These are phyloP conservation scores for Megalopta genalis DNA, from an alignment of 1,140 invertebrate species.

Conservation along the genomic window DNA sequence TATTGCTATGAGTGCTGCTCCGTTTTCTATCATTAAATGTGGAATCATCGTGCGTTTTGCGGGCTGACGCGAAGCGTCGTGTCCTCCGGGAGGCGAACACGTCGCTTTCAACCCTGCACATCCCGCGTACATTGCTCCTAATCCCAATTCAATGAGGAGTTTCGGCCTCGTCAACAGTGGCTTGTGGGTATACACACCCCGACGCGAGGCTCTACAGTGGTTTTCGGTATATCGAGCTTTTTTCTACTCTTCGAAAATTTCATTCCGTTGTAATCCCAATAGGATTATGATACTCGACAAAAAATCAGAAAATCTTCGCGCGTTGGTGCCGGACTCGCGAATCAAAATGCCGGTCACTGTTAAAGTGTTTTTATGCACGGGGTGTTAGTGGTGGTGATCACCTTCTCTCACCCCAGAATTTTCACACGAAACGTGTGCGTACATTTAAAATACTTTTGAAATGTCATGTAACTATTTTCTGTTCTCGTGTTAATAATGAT, in stretches of 20 bases:
- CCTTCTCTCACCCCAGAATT: constrained; percentile 37
- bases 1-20: constrained; percentile 68
- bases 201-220: constrained; percentile 51
- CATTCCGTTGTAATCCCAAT: background rate
- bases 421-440: constrained; percentile 15
- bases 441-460: constrained; percentile 1
- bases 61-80: constrained; percentile 66
- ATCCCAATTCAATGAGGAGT: constrained; percentile 47
- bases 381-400: constrained; percentile 47
- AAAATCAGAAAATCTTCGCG: constrained; percentile 1
- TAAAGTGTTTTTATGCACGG: constrained; percentile 59
- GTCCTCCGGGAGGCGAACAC: constrained; percentile 63
- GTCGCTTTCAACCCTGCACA: constrained; percentile 50
- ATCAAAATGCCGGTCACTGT: constrained; percentile 55
- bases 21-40: constrained; percentile 64
- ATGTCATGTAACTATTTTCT: constrained; percentile 6
- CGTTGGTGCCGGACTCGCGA: constrained; percentile 36
- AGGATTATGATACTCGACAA: constrained; percentile 6
- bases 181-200: constrained; percentile 72
- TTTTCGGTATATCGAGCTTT: constrained; percentile 40
- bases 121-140: constrained; percentile 26
- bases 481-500: constrained; percentile 7
- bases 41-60: constrained; percentile 56
- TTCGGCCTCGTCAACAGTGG: constrained; percentile 71
- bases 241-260: constrained; percentile 20